A percentile compares a stretch with the other conserved stretches of the same genome.
Conservation (phyloP, 2,888 invertebrate genomes). For the Tillus elongatus region DNA sequence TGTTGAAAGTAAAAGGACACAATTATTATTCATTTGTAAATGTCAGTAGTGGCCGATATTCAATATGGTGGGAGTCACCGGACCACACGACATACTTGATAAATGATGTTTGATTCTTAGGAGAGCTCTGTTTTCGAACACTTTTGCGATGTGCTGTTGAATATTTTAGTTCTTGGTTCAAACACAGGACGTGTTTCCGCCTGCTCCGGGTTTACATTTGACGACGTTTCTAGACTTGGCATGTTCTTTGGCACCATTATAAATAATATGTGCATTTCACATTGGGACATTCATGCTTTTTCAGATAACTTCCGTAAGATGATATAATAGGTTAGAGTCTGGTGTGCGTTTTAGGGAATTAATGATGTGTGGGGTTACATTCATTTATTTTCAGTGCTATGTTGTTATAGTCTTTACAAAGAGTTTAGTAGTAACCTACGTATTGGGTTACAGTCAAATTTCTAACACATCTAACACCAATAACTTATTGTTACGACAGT, state of each 20-base stretch:
- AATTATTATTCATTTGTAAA: constrained; percentile 46
- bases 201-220: constrained; percentile 29
- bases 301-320: too few species aligned
- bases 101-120: constrained; percentile 43
- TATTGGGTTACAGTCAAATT: too few species aligned
- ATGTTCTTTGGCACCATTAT: constrained; percentile 25
- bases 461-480: too few species aligned
- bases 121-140: constrained; percentile 38
- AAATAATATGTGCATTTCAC: constrained; percentile 24
- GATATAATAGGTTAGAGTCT: too few species aligned
- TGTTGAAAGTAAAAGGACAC: constrained; percentile 43
- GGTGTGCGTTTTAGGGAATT: too few species aligned
- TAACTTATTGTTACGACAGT: too few species aligned
- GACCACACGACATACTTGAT: constrained; percentile 42
- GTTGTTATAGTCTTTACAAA: too few species aligned
- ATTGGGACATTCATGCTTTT: too few species aligned
- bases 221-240: too few species aligned
- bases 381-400: too few species aligned
- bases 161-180: constrained; percentile 35
- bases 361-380: too few species aligned
- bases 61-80: constrained; percentile 43
- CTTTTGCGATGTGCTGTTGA: constrained; percentile 38
- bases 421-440: too few species aligned
- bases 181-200: constrained; percentile 34
- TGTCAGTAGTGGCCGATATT: constrained; percentile 44